These are phyloP conservation scores for Potamilus streckersoni DNA, from an alignment of 1,140 invertebrate genomes.

Conservation along the genomic window DNA sequence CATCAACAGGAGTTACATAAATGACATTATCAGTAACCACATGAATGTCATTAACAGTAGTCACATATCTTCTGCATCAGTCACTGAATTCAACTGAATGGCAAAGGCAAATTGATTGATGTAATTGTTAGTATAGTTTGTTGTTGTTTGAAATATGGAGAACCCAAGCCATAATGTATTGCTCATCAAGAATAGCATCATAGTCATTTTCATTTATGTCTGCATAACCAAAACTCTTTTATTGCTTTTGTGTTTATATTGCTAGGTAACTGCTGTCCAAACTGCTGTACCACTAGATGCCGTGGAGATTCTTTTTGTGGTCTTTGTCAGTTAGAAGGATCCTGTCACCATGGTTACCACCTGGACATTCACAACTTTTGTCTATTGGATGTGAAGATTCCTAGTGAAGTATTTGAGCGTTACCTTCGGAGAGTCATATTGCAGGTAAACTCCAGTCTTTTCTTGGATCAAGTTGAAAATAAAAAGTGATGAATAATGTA, in stretches of 20 bases:
- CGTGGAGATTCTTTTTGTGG: constrained; percentile 26
- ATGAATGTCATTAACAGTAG: too few species aligned
- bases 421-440: constrained; percentile 27
- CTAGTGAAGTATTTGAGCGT: constrained; percentile 31
- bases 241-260: not conserved
- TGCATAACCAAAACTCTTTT: too few species aligned
- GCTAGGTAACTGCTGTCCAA: constrained; percentile 37
- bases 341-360: constrained; percentile 26
- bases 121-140: too few species aligned
- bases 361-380: constrained; percentile 33
- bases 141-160: too few species aligned
- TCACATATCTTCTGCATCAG: too few species aligned
- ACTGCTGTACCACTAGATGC: constrained; percentile 29
- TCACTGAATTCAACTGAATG: too few species aligned
- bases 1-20: too few species aligned
- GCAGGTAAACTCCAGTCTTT: constrained; percentile 17
- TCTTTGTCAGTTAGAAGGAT: constrained; percentile 7
- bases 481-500: not conserved
- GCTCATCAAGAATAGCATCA: too few species aligned
- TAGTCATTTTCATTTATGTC: too few species aligned
- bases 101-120: too few species aligned
- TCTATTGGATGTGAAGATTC: constrained; percentile 27
- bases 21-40: too few species aligned
- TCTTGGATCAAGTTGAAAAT: not conserved
- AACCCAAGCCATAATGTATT: too few species aligned